Base-by-base conservation (phyloP, 2,888 invertebrate genomes). In the Yponomeuta evonymella region DNA sequence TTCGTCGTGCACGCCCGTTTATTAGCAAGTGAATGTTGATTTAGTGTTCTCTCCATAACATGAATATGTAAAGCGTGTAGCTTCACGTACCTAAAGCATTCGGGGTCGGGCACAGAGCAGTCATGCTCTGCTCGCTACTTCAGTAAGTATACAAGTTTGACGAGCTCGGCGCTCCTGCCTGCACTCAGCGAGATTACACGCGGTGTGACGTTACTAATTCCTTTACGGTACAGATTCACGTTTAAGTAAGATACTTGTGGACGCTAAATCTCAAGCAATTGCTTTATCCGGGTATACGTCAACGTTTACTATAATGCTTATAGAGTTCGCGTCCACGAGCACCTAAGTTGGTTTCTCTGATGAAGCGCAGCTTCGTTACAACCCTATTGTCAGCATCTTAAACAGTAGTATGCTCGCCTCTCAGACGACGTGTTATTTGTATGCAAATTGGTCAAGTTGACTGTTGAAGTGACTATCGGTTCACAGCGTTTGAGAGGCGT, bases 111-210 rank as follows among this genome's bases (percentile, higher is more conserved):
- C 15, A n/a, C n/a, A n/a, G n/a, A n/a, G n/a, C n/a, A n/a, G n/a
- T n/a, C n/a, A n/a, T 43, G 51, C 51, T 58, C 15, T 58, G 15
- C 51, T 15, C 51, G 51, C 51, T 15, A 5, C 51, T 12, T 58
- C 51, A 58, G 51, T 58, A 58, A 58, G 15, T 58, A 15, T 15
- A 15, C 51, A 58, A 1, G 12, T 58, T 12, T 15, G 51, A 58
- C 51, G 51, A 58, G 51, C 51, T 15, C 51, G 15, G 51, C 15
- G 12, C 15, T 58, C 8, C 51, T 3, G 51, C 15, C 36, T 36
- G 67, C 67, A 67, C 67, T 67, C 67, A 67, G 67, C 67, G 43
- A 43, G 67, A 67, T 67, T 67, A 43, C 30, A 67, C 36, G 51
- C 51, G 15, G 51, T 58, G 15, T 58, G 51, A 58, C 51, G 15